Base-by-base conservation (phyloP, 1,140 invertebrate species). In the Acyrthosiphon pisum region DNA sequence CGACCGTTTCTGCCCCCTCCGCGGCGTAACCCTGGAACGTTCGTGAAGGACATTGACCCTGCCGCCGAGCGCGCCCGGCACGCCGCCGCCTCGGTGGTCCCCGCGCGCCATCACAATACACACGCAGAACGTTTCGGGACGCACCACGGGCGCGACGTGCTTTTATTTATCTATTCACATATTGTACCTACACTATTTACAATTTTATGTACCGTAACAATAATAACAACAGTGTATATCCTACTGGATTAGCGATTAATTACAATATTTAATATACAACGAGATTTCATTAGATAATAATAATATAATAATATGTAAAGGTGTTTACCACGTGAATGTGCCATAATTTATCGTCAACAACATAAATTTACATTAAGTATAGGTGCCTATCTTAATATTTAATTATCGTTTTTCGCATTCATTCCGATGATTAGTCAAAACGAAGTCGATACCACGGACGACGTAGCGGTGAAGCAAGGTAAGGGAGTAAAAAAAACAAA, bases 1-100 rank as follows among this genome's bases (percentile, higher is more conserved):
- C 89, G 53, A 56, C 23, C 35, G 81, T 26, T 83, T 93, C 68
- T 30, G 81, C 9, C n/a, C 68, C 68, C 91, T 83, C 81, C 91
- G 53, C 26, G 11, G 37, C 56, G 53, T 93, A 93, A 93, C 91
- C 91, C 91, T 93, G 91, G 91, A 84, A 93, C 48, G 91, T 81
- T 23, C 81, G 48, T 83, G 68, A 93, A 93, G 91, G 91, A 93
- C 91, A 93, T 84, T 93, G 91, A 93, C 91, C 91, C 91, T 93
- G 68, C 76, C n/a, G 68, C 23, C n/a, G 68, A 92, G 90, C 90
- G 68, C 90, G 90, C 90, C 68, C 90, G 90, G 90, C 90, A 92
- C 41, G 56, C 68, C 90, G 23, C 46, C 56, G 30, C 7, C 20
- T 37, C 41, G 44, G 46, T 18, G 46, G 20, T 53, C 81, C 48